phyloP scores from a whole-genome alignment of 1,140 invertebrate species.

The Brachionus manjavacas region DNA sequence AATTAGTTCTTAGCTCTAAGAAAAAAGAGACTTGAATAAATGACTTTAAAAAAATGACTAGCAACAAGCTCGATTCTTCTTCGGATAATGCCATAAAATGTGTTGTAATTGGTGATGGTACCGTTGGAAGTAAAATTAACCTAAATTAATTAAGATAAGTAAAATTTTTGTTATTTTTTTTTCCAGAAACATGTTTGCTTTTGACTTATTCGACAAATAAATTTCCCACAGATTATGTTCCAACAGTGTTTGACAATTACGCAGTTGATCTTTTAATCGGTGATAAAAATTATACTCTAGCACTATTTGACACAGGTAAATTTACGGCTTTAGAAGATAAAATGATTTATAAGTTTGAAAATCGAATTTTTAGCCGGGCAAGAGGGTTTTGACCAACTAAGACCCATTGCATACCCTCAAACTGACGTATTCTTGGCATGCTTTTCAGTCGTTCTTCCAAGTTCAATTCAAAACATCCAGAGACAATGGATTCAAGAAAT shows the following conservation, averaged over 20 bases:
- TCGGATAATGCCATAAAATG: constrained; percentile 33
- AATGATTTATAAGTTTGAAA: constrained; percentile 74
- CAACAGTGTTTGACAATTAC: constrained; percentile 43
- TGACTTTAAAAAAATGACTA: neutral
- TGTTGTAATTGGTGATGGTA: constrained; percentile 37
- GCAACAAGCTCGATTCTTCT: neutral
- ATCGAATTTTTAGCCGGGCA: constrained; percentile 20
- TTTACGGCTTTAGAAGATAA: constrained; percentile 99
- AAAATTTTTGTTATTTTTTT: neutral
- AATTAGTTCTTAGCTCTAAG: neutral
- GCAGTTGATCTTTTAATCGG: constrained; percentile 14
- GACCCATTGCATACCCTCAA: constrained; percentile 43
- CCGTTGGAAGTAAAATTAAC: constrained; percentile 37
- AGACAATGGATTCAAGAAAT: constrained; percentile 49
- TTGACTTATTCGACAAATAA: constrained; percentile 22
- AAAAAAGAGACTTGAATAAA: neutral
- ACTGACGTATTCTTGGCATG: constrained; percentile 50
- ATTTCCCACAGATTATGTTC: constrained; percentile 36
- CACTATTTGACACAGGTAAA: constrained; percentile 68
- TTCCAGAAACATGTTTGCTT: constrained; percentile 35
- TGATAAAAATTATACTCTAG: constrained; percentile 52
- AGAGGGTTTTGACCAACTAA: constrained; percentile 7
- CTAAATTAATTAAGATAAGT: neutral
- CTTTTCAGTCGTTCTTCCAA: constrained; percentile 48
- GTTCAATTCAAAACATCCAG: constrained; percentile 48